Conservation (phyloP, 2,888 invertebrate genomes). For the Molorchus minor region DNA sequence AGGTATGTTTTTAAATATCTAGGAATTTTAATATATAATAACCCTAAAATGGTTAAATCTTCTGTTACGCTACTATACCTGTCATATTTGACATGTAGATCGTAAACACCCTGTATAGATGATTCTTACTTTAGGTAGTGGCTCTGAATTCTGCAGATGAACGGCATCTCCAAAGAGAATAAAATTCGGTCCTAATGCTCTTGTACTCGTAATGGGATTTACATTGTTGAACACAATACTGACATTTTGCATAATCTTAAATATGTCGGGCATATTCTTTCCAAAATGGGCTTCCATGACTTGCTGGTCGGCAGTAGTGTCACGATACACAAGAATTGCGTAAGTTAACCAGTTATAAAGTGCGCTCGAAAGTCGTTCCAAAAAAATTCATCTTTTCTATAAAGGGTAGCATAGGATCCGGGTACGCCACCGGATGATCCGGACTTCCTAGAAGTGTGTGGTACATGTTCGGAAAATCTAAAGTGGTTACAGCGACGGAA, state of each 20-base stretch:
- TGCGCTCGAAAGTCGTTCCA: slow-evolving; percentile 48
- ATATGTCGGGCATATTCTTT: slow-evolving; percentile 38
- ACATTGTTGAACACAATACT: slow-evolving; percentile 52
- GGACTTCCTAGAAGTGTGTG: not conserved
- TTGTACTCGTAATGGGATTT: slow-evolving; percentile 51
- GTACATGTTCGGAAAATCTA: not conserved
- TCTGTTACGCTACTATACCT: too few species aligned
- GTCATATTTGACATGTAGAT: too few species aligned
- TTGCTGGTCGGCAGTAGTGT: not conserved
- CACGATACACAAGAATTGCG: not conserved
- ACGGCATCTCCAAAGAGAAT: slow-evolving; percentile 52
- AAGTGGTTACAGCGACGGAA: not conserved
- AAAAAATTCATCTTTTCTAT: slow-evolving; percentile 39
- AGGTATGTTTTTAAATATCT: too few species aligned
- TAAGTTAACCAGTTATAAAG: slow-evolving; percentile 8
- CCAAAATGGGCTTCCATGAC: slow-evolving; percentile 46
- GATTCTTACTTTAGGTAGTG: slow-evolving; percentile 50
- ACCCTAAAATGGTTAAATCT: too few species aligned
- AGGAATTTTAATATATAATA: too few species aligned
- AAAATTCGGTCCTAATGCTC: slow-evolving; percentile 51
- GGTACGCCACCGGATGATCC: slow-evolving; percentile 3
- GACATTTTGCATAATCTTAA: slow-evolving; percentile 45
- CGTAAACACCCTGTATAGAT: too few species aligned
- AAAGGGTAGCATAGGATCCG: not conserved
- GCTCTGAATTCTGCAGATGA: slow-evolving; percentile 42